A percentile compares a stretch with the other conserved stretches of the same genome.
These are phyloP conservation scores for Chironomus tentans DNA, from an alignment of 2,888 invertebrate genomes.

Conservation along the genomic window DNA sequence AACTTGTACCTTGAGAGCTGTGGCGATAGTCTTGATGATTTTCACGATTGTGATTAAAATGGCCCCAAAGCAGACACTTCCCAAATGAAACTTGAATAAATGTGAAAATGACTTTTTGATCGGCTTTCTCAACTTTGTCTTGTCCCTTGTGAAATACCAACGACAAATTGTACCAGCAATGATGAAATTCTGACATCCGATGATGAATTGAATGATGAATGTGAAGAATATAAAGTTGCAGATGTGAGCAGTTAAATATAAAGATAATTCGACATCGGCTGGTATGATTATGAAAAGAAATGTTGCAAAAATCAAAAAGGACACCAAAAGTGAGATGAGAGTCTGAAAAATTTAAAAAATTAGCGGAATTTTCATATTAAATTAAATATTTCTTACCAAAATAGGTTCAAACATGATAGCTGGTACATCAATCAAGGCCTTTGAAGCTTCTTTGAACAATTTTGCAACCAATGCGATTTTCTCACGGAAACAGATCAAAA, in stretches of 20 bases:
- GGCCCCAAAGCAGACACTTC: constrained; percentile 70
- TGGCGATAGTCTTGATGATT: constrained; percentile 48
- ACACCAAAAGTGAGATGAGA: constrained; percentile 44
- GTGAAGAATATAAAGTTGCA: constrained; percentile 48
- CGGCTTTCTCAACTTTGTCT: constrained; percentile 42
- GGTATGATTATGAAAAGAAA: constrained; percentile 32
- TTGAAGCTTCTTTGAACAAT: constrained; percentile 57
- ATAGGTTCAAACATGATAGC: constrained; percentile 51
- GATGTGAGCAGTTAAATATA: too few relatives aligned
- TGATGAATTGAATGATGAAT: constrained; percentile 56
- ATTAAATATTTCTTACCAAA: constrained; percentile 49
- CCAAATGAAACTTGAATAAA: constrained; percentile 58
- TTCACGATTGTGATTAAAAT: constrained; percentile 62
- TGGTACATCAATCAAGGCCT: constrained; percentile 54
- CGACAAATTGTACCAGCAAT: constrained; percentile 54
- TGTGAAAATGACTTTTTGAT: constrained; percentile 44
- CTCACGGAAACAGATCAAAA: constrained; percentile 48
- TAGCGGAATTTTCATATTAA: too few relatives aligned
- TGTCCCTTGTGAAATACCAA: constrained; percentile 57
- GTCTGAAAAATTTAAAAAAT: constrained; percentile 34
- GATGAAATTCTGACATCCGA: constrained; percentile 59
- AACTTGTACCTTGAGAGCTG: too few relatives aligned
- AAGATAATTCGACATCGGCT: too few relatives aligned
- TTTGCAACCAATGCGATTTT: constrained; percentile 52
- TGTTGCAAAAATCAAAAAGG: constrained; percentile 39